phyloP scores from a whole-genome alignment of 53 echinoderm and acorn worm species.

The Stichopus horrens region DNA sequence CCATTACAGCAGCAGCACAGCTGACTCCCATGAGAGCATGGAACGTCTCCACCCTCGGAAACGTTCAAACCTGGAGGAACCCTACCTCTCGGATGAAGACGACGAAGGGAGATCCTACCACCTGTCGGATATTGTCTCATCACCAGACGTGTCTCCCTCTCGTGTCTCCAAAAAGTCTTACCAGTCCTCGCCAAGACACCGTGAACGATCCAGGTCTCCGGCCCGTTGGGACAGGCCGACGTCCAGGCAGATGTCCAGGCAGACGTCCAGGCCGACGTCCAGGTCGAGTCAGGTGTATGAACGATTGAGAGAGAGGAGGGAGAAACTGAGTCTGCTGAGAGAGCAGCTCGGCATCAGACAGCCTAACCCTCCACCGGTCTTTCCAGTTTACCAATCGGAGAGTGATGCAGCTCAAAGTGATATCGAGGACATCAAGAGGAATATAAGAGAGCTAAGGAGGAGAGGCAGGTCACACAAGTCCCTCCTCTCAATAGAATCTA shows the following conservation, averaged over 20 bases:
- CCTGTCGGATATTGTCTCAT: constrained; percentile 94
- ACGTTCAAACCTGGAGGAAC: constrained; percentile 33
- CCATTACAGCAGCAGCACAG: constrained; percentile 80
- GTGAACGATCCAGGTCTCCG: not conserved
- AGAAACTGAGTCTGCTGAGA: constrained; percentile 74
- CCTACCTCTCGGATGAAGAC: constrained; percentile 51
- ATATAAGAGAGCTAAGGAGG: constrained; percentile 63
- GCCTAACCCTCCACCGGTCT: constrained; percentile 45
- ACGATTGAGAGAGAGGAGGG: constrained; percentile 80
- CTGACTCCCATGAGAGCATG: constrained; percentile 69
- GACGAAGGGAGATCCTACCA: constrained; percentile 85
- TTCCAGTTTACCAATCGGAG: constrained; percentile 69
- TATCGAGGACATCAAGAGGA: constrained; percentile 37
- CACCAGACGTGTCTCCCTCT: constrained; percentile 20
- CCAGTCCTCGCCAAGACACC: not conserved
- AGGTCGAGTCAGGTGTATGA: constrained; percentile 81
- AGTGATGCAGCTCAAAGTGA: constrained; percentile 56
- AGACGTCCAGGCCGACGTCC: constrained; percentile 41
- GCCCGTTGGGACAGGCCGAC: constrained; percentile 1
- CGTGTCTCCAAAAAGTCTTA: constrained; percentile 13
- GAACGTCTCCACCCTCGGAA: constrained; percentile 41
- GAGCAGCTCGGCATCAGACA: constrained; percentile 77
- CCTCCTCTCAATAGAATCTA: constrained; percentile 75
- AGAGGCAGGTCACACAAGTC: constrained; percentile 80
- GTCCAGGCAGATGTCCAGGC: constrained; percentile 26